Base-by-base conservation (phyloP, 1,140 invertebrate genomes). In the Pectinophora gossypiella region DNA sequence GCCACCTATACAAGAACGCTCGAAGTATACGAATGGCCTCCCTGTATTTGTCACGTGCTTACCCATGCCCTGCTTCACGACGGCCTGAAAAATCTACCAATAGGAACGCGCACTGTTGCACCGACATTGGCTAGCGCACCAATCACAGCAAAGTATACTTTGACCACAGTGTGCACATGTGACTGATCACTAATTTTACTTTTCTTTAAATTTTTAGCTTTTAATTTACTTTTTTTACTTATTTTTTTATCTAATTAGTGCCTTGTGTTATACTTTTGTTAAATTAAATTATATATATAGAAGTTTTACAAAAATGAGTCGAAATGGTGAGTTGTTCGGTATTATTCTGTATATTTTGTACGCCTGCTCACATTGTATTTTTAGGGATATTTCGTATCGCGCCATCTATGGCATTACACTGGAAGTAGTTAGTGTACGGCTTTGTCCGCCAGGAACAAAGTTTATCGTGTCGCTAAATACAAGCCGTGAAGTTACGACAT, bases 131-230 rank as follows among this genome's bases (percentile, higher is more conserved):
- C 2, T 6, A 22, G 36, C 40, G 45, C 53, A 52, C 75, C 76
- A 85, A 85, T 85, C 67, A 59, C 53, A 27, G 54, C 46, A 48
- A 56, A 60, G 40, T 65, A 65, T 54, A 60, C 47, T 61, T 52
- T 53, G 52, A 52, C 68, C 58, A 64, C 56, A 64, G 64, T 68
- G 65, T 65, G 67, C 72, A 82, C 81, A 78, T 83, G 78, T 85
- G 78, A 81, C 70, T 64, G 59, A 55, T 67, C 55, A 64, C 54
- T 61, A 64, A 18, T 63, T 68, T 52, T 51, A 36, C 58, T 51
- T 45, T 56, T 59, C n/a, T n/a, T n/a, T n/a, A n/a, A n/a, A n/a
- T n/a, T n/a, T n/a, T n/a, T n/a, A n/a, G n/a, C n/a, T n/a, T 32
- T 32, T 32, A 32, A 12, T 32, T 32, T 32, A 32, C n/a, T 32